Conservation (phyloP, 2,797 vertebrate genomes). For the Vultur gryphus region DNA sequence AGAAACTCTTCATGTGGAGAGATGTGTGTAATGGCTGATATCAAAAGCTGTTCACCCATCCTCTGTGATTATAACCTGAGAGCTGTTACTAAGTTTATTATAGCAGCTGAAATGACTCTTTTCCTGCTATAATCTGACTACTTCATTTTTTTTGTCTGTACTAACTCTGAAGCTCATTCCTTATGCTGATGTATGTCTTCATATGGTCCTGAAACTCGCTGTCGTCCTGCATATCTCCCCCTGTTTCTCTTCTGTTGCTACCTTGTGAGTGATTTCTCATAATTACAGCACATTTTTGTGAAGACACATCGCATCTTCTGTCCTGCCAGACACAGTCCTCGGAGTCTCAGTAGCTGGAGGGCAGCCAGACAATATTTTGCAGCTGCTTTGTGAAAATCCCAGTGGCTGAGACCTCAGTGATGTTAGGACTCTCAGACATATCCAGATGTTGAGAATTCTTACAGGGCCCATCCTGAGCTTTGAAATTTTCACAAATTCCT, state of each 20-base stretch:
- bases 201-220: not conserved
- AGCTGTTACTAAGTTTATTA: not conserved
- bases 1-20: not conserved
- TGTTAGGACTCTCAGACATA: not conserved
- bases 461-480: not conserved
- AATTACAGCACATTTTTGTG: not conserved
- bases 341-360: not conserved
- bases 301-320: not conserved
- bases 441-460: not conserved
- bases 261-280: not conserved
- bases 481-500: not conserved
- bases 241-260: not conserved
- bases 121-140: not conserved
- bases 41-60: not conserved
- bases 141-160: not conserved
- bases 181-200: not conserved
- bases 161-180: not conserved
- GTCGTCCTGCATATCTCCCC: not conserved
- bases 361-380: slow-evolving; percentile 30
- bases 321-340: slow-evolving; percentile 4
- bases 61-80: not conserved
- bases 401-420: not conserved
- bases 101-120: not conserved
- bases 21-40: not conserved
- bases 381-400: slow-evolving; percentile 28